Evolutionary conservation across 2,888 invertebrate species (phyloP), one percentile per base, ranked within the genome.

Genomic region (Pristionchus exspectatus): DNA sequence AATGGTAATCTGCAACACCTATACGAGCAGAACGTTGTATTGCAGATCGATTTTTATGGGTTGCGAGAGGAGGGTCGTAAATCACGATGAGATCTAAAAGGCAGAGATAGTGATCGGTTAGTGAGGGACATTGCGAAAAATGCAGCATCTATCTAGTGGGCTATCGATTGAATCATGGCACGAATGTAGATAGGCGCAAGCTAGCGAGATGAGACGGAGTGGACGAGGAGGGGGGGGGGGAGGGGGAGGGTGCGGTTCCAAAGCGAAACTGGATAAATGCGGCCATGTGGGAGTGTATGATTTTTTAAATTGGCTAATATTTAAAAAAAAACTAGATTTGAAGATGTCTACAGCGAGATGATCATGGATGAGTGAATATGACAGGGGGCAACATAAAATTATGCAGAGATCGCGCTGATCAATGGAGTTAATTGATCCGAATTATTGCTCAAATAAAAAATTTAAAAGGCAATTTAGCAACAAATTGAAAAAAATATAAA

Each of bases 31-130:
- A 44, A 77, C 44, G 33, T 14, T 77, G 44, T 50, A 72, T 16
- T n/a, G 72, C 72, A 44, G 77, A 77, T 77, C 38, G 77, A 77
- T 77, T 77, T 77, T 50, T 77, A 38, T 44, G 77, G 38, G 44
- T 14, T 18, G 9, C 9, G 21, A 44, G 44, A 2, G 44, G 21
- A n/a, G 14, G 77, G 38, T 77, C 77, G 77, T 77, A 77, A 77
- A 77, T 77, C 77, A 77, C 77, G 77, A 18, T n/a, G 44, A 24
- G 77, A 77, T 24, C 44, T 5, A 9, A 50, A 50, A 77, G 77
- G 44, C 16, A 38, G 77, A 38, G 77, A 77, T 77, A 44, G 74
- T 10, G 30, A 72, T 72, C 33, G 33, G 27, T 27, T 66, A 24
- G 12, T 66, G 66, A 66, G 66, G n/a, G 66, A 66, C n/a, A 12